Evolutionary conservation across 2,797 vertebrate species (phyloP).

Genomic region (Peromyscus attwateri): DNA sequence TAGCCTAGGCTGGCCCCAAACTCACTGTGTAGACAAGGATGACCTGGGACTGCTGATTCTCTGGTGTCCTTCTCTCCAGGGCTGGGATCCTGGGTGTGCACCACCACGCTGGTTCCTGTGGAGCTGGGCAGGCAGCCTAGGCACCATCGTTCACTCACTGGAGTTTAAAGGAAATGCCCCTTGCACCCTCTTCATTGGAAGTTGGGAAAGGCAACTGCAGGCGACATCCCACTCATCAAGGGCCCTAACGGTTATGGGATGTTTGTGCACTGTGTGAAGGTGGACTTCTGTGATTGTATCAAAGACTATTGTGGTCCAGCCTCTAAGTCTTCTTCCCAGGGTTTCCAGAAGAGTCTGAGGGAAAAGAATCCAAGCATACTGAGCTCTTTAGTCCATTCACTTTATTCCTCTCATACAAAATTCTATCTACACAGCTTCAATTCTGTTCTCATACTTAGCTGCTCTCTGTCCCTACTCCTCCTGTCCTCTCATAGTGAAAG

Average conservation of each 20-base stretch:
- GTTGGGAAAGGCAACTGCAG: background rate
- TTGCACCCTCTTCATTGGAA: background rate
- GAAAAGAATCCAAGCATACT: too few relatives aligned
- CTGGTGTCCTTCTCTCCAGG: background rate
- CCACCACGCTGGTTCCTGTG: background rate
- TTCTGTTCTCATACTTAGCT: too few relatives aligned
- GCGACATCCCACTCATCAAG: background rate
- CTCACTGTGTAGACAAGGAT: background rate
- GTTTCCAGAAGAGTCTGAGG: too few relatives aligned
- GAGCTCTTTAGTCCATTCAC: too few relatives aligned
- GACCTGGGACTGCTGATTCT: background rate
- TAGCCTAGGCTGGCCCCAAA: background rate
- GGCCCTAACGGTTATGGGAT: background rate
- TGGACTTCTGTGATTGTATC: background rate
- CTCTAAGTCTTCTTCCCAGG: too few relatives aligned
- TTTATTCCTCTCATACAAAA: too few relatives aligned
- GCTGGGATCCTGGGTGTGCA: background rate
- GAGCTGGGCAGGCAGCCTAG: background rate
- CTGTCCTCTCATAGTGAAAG: too few relatives aligned
- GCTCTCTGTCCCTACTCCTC: too few relatives aligned
- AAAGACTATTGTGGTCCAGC: too few relatives aligned
- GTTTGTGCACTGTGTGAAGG: background rate
- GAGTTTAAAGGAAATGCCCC: background rate
- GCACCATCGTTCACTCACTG: background rate
- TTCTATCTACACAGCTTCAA: too few relatives aligned